Base-by-base conservation (phyloP, 2,888 invertebrate genomes). In the Slavum lentiscoides region DNA sequence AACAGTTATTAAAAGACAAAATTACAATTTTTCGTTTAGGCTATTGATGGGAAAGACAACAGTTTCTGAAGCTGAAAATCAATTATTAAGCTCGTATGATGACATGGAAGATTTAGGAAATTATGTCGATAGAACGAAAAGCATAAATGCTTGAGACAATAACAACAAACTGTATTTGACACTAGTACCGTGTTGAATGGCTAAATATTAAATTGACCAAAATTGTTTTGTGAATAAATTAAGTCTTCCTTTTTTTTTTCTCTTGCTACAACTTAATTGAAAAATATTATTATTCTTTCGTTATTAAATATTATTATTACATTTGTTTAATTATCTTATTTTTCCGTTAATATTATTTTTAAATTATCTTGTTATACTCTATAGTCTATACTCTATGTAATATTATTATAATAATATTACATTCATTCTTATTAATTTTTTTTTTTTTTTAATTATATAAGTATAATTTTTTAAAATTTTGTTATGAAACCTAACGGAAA, bases 11-110 rank as follows among this genome's bases (percentile, higher is more conserved):
- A 49, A 49, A 49, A 13, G 49, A 49, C 1, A 49, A 55, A 55
- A 55, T 55, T 15, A 49, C 9, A 9, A 43, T 43, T 49, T 75
- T n/a, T 21, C 19, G 19, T 59, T 69, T 53, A 80, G 80, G 6
- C 64, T 80, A 9, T 55, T 80, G 21, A 70, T 80, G 80, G 80
- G 80, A 58, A 80, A 80, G 9, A 80, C 80, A 9, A 70, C 80
- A 13, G 64, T 70, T 37, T 80, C 80, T 55, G 82, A 82, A 74
- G 82, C 81, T 13, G 82, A 82, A 74, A 82, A 82, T 74, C 70
- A 74, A 64, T 61, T 82, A 39, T 53, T 82, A 13, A 82, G 43
- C 15, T 81, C 82, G 8, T 82, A 68, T 4, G 82, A 82, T 2
- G 82, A 82, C 17, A 62, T 58, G 5, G 82, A 82, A 53, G 82